These are phyloP conservation scores for Willowsia nigromaculata DNA, from an alignment of 2,888 invertebrate species.

Conservation along the genomic window DNA sequence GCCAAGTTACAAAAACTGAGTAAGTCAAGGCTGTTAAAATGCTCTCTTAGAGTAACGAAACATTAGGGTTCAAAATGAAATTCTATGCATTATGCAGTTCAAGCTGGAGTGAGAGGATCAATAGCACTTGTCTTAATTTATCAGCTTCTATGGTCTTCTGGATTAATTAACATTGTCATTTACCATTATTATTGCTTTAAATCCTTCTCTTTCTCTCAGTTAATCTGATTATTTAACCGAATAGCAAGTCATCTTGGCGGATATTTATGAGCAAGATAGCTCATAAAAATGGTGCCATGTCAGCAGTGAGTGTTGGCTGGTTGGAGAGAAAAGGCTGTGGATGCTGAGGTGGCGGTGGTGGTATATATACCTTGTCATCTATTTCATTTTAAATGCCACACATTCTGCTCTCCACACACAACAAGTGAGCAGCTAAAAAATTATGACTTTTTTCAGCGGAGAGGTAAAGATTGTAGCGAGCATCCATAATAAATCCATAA, in stretches of 20 bases:
- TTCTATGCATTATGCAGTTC: too few relatives aligned
- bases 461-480: not conserved
- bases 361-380: not conserved
- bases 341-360: not conserved
- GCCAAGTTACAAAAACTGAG: not conserved
- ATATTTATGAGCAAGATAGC: not conserved
- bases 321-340: too few relatives aligned
- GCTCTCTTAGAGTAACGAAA: not conserved
- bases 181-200: not conserved
- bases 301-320: not conserved
- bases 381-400: not conserved
- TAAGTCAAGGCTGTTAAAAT: not conserved
- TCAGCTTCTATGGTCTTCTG: too few relatives aligned
- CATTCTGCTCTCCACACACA: not conserved
- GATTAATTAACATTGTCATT: not conserved
- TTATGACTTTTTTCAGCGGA: not conserved
- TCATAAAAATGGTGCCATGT: not conserved
- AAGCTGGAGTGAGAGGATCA: too few relatives aligned
- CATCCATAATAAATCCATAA: conserved; percentile 4
- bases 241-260: too few relatives aligned
- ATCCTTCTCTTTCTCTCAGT: not conserved
- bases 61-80: too few relatives aligned
- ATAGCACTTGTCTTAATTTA: too few relatives aligned
- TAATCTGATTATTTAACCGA: not conserved
- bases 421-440: not conserved